A percentile compares a stretch with the other conserved stretches of the same genome.
Evolutionary conservation across 2,888 invertebrate species (phyloP).

Genomic region (Drosophila neonasuta): DNA sequence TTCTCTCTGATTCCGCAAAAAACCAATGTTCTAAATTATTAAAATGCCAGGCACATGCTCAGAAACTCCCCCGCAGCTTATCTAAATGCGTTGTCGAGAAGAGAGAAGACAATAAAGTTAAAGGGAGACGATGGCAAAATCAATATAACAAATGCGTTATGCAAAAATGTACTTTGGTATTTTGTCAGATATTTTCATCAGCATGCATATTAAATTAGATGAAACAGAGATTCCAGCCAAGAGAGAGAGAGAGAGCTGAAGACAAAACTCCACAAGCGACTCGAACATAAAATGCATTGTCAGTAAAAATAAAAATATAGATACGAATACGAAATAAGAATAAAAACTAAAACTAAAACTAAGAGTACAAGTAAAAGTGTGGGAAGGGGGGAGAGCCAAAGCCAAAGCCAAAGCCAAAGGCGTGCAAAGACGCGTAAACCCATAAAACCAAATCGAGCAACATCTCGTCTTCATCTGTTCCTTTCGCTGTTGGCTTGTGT

Average conservation of each 20-base stretch:
- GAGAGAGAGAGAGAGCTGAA: not conserved
- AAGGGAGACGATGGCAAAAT: slow-evolving; percentile 15
- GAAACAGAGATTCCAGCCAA: slow-evolving; percentile 3
- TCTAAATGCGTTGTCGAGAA: slow-evolving; percentile 30
- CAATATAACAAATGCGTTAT: slow-evolving; percentile 39
- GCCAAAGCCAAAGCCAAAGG: slow-evolving; percentile 1
- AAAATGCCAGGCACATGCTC: slow-evolving; percentile 46
- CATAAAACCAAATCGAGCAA: slow-evolving; percentile 41
- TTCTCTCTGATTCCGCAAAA: not conserved
- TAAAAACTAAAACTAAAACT: slow-evolving; percentile 1
- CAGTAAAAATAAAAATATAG: slow-evolving; percentile 22
- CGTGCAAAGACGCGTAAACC: slow-evolving; percentile 23
- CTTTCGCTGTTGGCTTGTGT: slow-evolving; percentile 18
- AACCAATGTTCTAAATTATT: slow-evolving; percentile 36
- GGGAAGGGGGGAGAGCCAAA: not conserved
- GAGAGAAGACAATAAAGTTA: not conserved
- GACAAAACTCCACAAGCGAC: slow-evolving; percentile 10
- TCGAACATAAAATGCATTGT: slow-evolving; percentile 48
- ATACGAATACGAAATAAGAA: not conserved
- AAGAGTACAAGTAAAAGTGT: slow-evolving; percentile 12
- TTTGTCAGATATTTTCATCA: slow-evolving; percentile 33
- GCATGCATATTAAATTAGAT: slow-evolving; percentile 37
- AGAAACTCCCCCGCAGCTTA: slow-evolving; percentile 27
- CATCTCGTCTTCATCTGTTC: slow-evolving; percentile 35
- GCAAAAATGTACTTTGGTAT: slow-evolving; percentile 38